phyloP scores from a whole-genome alignment of 2,888 invertebrate species.

The Hirtodrosophila confusa region DNA sequence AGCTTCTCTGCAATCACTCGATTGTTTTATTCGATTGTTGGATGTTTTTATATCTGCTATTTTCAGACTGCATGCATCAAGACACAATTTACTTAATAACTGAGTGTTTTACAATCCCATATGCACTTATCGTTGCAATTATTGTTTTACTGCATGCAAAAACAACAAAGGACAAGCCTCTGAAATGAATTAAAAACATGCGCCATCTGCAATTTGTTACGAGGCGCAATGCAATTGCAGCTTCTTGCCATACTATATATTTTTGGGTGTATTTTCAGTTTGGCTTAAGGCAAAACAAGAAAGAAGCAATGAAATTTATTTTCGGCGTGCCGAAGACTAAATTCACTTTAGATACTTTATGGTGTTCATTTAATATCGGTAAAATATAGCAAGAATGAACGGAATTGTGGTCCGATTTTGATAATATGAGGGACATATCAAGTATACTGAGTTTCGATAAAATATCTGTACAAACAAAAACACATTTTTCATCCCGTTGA shows the following conservation, averaged over 20 bases:
- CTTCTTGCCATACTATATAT: slow-evolving; percentile 38
- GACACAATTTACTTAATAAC: slow-evolving; percentile 44
- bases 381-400: too few relatives aligned
- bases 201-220: slow-evolving; percentile 75
- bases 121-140: slow-evolving; percentile 42
- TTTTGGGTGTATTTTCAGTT: slow-evolving; percentile 38
- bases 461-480: too few relatives aligned
- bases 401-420: too few relatives aligned
- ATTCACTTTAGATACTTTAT: not conserved
- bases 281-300: slow-evolving; percentile 47
- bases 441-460: too few relatives aligned
- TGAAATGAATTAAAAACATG: slow-evolving; percentile 74
- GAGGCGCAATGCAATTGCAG: slow-evolving; percentile 32
- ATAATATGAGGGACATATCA: too few relatives aligned
- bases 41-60: too few relatives aligned
- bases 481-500: too few relatives aligned
- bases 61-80: slow-evolving; percentile 9
- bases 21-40: too few relatives aligned
- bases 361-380: too few relatives aligned
- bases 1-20: too few relatives aligned
- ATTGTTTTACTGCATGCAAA: slow-evolving; percentile 51
- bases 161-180: slow-evolving; percentile 26
- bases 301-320: not conserved
- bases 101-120: slow-evolving; percentile 5
- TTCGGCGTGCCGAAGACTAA: not conserved